These are phyloP conservation scores for Macaria notata DNA, from an alignment of 2,888 invertebrate species.

Conservation along the genomic window DNA sequence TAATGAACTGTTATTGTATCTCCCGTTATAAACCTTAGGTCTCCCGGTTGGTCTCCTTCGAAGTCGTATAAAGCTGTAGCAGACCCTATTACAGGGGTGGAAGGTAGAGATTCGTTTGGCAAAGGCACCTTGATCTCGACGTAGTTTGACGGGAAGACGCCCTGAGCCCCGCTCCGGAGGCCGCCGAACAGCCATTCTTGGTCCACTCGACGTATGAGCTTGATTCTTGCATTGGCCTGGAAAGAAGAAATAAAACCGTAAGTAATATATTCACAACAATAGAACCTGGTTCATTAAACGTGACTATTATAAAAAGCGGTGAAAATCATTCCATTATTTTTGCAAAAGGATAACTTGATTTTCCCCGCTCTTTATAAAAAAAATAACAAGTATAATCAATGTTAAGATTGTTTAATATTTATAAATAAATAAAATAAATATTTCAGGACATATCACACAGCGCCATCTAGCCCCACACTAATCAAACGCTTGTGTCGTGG, in stretches of 20 bases:
- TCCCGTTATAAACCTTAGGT: slow-evolving; percentile 59
- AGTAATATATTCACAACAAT: too few relatives aligned
- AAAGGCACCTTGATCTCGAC: slow-evolving; percentile 89
- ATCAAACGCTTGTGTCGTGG: too few relatives aligned
- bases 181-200: slow-evolving; percentile 91
- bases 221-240: slow-evolving; percentile 88
- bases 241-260: slow-evolving; percentile 38
- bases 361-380: too few relatives aligned
- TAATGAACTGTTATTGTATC: slow-evolving; percentile 84
- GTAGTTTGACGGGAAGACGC: slow-evolving; percentile 92
- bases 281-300: too few relatives aligned
- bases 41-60: slow-evolving; percentile 80
- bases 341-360: too few relatives aligned
- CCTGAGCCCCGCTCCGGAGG: slow-evolving; percentile 84
- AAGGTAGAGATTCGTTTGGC: slow-evolving; percentile 55
- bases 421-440: too few relatives aligned
- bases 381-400: too few relatives aligned
- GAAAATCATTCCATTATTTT: too few relatives aligned
- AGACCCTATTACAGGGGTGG: slow-evolving; percentile 54
- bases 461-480: too few relatives aligned
- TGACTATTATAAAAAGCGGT: too few relatives aligned
- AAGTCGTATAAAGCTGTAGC: slow-evolving; percentile 88
- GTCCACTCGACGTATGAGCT: slow-evolving; percentile 86
- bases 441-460: too few relatives aligned
- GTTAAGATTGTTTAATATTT: too few relatives aligned